A percentile compares a stretch with the other conserved stretches of the same genome.
Evolutionary conservation across 2,113 vertebrate species (phyloP).

Genomic region (Motacilla tschutschensis): DNA sequence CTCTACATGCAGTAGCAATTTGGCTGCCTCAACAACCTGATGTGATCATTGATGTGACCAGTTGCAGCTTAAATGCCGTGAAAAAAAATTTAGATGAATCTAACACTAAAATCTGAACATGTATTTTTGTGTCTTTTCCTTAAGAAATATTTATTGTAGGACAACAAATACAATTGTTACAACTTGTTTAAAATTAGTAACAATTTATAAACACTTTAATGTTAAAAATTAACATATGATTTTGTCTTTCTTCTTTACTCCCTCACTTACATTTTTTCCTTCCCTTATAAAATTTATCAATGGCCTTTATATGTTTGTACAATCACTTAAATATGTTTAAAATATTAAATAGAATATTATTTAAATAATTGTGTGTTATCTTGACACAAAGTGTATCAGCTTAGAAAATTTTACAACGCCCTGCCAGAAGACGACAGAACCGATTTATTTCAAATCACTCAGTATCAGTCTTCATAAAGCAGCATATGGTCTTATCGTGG

Average conservation of each 20-base stretch:
- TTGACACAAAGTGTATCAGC: constrained; percentile 17
- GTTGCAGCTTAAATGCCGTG: constrained; percentile 14
- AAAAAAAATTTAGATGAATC: constrained; percentile 9
- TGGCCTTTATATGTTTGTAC: neutral
- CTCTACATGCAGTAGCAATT: constrained; percentile 39
- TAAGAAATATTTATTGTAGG: neutral
- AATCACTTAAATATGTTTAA: constrained; percentile 31
- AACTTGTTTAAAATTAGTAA: neutral
- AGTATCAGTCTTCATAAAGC: constrained; percentile 63
- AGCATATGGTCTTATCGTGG: constrained; percentile 60
- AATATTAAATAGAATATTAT: neutral
- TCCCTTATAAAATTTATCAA: neutral
- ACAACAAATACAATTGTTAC: constrained; percentile 9
- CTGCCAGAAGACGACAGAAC: constrained; percentile 49
- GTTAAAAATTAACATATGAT: neutral
- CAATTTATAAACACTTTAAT: neutral
- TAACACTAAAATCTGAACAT: constrained; percentile 15
- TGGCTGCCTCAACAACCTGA: constrained; percentile 49
- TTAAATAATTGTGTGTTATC: constrained; percentile 8
- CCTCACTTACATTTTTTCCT: neutral
- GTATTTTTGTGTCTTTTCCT: neutral
- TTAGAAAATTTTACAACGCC: constrained; percentile 32
- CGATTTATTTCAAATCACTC: constrained; percentile 51
- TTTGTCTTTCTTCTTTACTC: neutral
- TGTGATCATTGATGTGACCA: constrained; percentile 38